phyloP scores from a whole-genome alignment of 1,140 invertebrate species.

The Hesperophylax magnus region DNA sequence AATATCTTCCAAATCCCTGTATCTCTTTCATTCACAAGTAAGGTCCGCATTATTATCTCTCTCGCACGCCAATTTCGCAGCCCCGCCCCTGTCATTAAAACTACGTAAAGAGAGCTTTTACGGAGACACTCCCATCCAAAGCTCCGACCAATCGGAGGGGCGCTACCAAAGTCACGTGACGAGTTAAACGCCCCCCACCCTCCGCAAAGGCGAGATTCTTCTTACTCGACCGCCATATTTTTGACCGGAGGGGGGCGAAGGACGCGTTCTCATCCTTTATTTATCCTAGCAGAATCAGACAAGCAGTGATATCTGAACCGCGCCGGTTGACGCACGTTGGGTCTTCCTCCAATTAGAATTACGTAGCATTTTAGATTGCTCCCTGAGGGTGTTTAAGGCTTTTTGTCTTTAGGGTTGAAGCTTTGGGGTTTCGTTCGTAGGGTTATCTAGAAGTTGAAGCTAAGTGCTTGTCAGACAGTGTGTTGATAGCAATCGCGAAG shows the following conservation, averaged over 20 bases:
- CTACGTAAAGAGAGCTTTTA: slow-evolving; percentile 47
- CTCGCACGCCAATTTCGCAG: slow-evolving; percentile 27
- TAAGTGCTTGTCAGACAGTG: slow-evolving; percentile 15
- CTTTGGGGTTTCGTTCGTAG: slow-evolving; percentile 15
- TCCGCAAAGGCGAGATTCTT: slow-evolving; percentile 14
- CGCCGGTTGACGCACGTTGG: slow-evolving; percentile 28
- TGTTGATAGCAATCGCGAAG: slow-evolving; percentile 1
- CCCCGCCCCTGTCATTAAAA: slow-evolving; percentile 53
- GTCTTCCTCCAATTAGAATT: not conserved
- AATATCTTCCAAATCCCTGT: not conserved
- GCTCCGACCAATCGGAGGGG: slow-evolving; percentile 42
- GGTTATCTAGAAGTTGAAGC: slow-evolving; percentile 7
- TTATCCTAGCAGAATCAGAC: slow-evolving; percentile 47
- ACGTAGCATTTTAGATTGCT: not conserved
- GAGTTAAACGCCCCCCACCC: slow-evolving; percentile 10
- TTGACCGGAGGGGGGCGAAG: slow-evolving; percentile 35
- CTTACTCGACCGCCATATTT: slow-evolving; percentile 49
- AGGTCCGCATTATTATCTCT: not conserved
- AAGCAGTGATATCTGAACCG: slow-evolving; percentile 38
- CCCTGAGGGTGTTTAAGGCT: slow-evolving; percentile 1
- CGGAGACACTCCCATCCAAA: slow-evolving; percentile 37
- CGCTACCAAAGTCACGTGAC: slow-evolving; percentile 2
- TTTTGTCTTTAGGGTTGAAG: slow-evolving; percentile 1
- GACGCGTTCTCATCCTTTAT: slow-evolving; percentile 49
- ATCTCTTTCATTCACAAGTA: slow-evolving; percentile 8